Evolutionary conservation across 92 coral and sea anemone species (phyloP), one percentile per base, ranked within the genome.

Genomic region (Micromussa lordhowensis): DNA sequence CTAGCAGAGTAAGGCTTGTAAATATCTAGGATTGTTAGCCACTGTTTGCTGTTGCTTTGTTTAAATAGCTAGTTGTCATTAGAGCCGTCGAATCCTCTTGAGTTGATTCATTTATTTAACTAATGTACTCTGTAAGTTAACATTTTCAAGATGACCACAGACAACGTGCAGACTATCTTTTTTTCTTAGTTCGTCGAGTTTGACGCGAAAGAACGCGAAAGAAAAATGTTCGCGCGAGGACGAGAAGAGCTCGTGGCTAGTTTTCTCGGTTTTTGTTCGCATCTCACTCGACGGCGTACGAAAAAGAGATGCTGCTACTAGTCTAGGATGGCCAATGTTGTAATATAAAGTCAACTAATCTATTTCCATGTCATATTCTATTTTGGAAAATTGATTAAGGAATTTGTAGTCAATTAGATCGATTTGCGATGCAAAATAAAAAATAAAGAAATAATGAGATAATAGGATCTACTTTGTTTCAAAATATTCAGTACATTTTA

Each of bases 401-500:
- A 28, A 66, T 26, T 9, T 31, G 13, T 57, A 55, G 53, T 79
- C n/a, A 78, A 55, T 51, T 2, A 17, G 9, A 81, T 44, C 85
- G 57, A 54, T 15, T 81, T 66, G 28, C 73, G 85, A 64, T 82
- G 26, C 18, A 36, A 64, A 28, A 64, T 35, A 28, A 21, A 24
- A 31, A 54, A 17, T 36, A 57, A 68, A 6, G 12, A 44, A 44
- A 44, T 13, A 44, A 0, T 44, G 51, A 44, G 51, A 44, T 44
- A 44, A 44, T 44, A 44, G 51, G 77, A 74, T 61, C 34, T 54
- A 53, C 51, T 83, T 9, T 53, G 55, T 53, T 83, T 72, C 79
- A 54, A 18, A 75, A 84, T 84, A 38, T 73, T 75, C 72, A 84
- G 36, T 36, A n/a, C 80, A 73, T 77, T 77, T 51, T 86, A 86